Percentiles rank a stretch among this genome's conserved stretches.
Evolutionary conservation across 2,113 vertebrate species (phyloP).

Genomic region (Peromyscus californicus): DNA sequence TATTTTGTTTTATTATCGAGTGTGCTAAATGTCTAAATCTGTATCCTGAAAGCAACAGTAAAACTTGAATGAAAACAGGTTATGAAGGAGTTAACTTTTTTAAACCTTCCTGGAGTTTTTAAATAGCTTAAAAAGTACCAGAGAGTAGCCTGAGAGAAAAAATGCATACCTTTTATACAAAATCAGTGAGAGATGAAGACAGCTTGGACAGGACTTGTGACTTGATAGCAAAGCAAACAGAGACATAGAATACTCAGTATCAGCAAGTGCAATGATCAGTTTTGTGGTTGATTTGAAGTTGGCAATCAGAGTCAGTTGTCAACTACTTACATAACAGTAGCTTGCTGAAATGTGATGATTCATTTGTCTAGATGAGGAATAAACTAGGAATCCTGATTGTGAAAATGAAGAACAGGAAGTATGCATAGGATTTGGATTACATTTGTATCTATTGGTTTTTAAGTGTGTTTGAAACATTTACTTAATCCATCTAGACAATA

Average conservation of each 20-base stretch:
- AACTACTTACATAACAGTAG: background rate
- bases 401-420: background rate
- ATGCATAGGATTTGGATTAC: background rate
- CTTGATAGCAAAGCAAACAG: background rate
- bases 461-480: background rate
- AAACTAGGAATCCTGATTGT: background rate
- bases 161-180: background rate
- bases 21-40: background rate
- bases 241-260: background rate
- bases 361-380: no score
- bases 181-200: background rate
- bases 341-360: background rate
- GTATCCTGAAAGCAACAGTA: background rate
- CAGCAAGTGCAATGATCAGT: background rate
- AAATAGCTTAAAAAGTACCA: background rate
- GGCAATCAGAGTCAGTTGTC: background rate
- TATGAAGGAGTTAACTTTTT: background rate
- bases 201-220: background rate
- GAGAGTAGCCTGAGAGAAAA: fast-evolving
- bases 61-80: background rate
- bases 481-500: background rate
- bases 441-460: background rate
- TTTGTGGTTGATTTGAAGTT: background rate
- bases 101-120: background rate
- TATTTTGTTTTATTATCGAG: background rate